Conservation (phyloP, 2,888 invertebrate species). For the Heliconius ismenius region DNA sequence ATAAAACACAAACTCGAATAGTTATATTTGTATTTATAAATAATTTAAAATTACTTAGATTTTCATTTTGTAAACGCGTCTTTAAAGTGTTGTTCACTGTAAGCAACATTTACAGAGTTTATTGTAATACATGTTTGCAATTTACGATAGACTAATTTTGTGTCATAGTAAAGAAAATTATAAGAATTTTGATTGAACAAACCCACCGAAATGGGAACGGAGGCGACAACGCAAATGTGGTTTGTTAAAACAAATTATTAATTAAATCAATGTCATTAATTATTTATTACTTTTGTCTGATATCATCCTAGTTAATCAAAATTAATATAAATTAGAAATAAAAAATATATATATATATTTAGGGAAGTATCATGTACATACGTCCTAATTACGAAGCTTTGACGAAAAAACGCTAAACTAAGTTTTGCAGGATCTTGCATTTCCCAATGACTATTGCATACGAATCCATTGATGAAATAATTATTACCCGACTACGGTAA, state of each 20-base stretch:
- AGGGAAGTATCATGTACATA: neutral
- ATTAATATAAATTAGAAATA: neutral
- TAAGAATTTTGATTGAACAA: slow-evolving; percentile 34
- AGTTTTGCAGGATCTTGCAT: slow-evolving; percentile 49
- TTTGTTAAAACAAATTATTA: neutral
- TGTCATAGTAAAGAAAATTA: slow-evolving; percentile 26
- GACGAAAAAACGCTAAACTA: slow-evolving; percentile 1
- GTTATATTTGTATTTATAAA: slow-evolving; percentile 56
- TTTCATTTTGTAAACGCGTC: slow-evolving; percentile 49
- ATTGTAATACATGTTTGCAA: neutral
- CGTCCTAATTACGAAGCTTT: neutral
- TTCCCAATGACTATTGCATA: slow-evolving; percentile 37
- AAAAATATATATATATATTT: neutral
- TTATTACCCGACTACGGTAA: slow-evolving; percentile 40
- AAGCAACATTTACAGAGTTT: slow-evolving; percentile 41
- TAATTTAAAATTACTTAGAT: slow-evolving; percentile 53
- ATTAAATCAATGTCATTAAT: neutral
- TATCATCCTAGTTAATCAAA: neutral
- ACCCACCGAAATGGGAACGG: slow-evolving; percentile 44
- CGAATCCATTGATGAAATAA: slow-evolving; percentile 41
- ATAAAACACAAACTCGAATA: slow-evolving; percentile 69
- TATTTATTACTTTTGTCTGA: neutral
- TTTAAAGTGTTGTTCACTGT: slow-evolving; percentile 58
- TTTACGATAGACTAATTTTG: slow-evolving; percentile 1
- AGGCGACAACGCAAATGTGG: neutral